Percentiles rank a stretch among this genome's conserved stretches.
phyloP scores from a whole-genome alignment of 23 tunicate species.

The Halocynthia roretzi region DNA sequence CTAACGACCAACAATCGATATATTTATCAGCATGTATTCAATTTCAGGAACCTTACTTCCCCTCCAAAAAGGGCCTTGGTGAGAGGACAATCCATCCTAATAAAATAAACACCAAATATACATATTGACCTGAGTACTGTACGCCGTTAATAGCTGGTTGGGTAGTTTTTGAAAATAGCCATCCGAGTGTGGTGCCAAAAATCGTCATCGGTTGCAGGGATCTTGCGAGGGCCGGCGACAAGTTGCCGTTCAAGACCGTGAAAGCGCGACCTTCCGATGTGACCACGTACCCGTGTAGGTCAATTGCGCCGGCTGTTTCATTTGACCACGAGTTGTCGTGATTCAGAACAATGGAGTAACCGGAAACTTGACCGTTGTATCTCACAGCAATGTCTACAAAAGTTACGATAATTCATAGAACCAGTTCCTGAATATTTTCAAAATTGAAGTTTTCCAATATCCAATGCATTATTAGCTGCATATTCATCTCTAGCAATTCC shows the following conservation, averaged over 20 bases:
- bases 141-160: conserved; percentile 71
- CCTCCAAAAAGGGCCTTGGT: background rate
- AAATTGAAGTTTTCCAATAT: background rate
- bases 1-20: background rate
- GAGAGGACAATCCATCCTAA: too few relatives aligned
- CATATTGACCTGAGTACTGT: conserved; percentile 58
- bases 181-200: conserved; percentile 63
- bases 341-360: conserved; percentile 41
- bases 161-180: conserved; percentile 62
- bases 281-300: conserved; percentile 49
- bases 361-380: conserved; percentile 60
- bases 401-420: background rate
- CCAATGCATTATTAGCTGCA: too few relatives aligned
- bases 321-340: conserved; percentile 19
- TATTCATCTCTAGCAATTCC: too few relatives aligned
- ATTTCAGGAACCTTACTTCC: background rate
- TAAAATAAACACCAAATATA: too few relatives aligned
- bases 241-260: conserved; percentile 49
- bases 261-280: conserved; percentile 59
- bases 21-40: background rate
- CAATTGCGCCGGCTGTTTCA: conserved; percentile 1
- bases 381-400: conserved; percentile 39
- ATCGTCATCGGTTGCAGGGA: conserved; percentile 62
- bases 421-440: background rate
- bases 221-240: conserved; percentile 32